Percentiles rank a stretch among this genome's conserved stretches.
These are phyloP conservation scores for Allolobophora icterica DNA, from an alignment of 2,888 invertebrate species.

Conservation along the genomic window DNA sequence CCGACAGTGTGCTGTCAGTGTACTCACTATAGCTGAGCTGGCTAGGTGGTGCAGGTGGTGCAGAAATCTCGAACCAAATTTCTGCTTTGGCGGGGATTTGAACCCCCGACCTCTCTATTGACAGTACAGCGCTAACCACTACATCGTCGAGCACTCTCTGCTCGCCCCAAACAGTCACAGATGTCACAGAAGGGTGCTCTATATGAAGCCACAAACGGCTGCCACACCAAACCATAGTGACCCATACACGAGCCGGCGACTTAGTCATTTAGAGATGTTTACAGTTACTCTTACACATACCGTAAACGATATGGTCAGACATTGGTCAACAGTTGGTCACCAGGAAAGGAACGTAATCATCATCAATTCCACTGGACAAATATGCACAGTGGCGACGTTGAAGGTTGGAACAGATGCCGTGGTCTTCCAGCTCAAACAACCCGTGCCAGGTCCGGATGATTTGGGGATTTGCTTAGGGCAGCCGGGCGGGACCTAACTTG, in stretches of 20 bases:
- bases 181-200: neutral
- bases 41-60: too few relatives aligned
- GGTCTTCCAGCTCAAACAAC: neutral
- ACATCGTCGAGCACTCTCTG: too few relatives aligned
- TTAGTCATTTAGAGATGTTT: neutral
- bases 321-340: slow-evolving; percentile 11
- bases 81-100: too few relatives aligned
- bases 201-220: neutral
- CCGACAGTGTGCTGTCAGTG: too few relatives aligned
- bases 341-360: neutral
- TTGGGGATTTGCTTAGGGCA: neutral
- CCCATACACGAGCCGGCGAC: neutral
- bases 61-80: too few relatives aligned
- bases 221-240: neutral
- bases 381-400: neutral
- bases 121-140: too few relatives aligned
- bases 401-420: neutral
- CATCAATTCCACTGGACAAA: neutral
- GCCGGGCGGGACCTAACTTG: neutral
- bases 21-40: too few relatives aligned
- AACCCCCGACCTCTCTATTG: too few relatives aligned
- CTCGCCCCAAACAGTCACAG: too few relatives aligned
- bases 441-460: neutral
- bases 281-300: neutral
- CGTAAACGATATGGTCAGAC: neutral